These are phyloP conservation scores for Halcyon badia DNA, from an alignment of 2,797 vertebrate genomes.

Conservation along the genomic window DNA sequence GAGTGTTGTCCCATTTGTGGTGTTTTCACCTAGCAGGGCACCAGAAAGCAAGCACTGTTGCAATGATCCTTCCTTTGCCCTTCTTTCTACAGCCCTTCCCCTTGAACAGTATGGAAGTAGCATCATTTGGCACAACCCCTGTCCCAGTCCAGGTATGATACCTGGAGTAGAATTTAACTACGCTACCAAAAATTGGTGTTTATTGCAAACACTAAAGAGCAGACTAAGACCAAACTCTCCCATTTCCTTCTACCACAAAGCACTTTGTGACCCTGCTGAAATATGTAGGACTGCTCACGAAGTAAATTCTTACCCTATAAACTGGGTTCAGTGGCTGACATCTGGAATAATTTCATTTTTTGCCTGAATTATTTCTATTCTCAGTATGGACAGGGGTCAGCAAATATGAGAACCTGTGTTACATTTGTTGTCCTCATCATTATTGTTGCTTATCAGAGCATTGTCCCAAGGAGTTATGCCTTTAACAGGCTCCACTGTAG, in stretches of 20 bases:
- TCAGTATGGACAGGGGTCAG: not conserved
- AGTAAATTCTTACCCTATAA: not conserved
- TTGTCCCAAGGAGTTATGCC: not conserved
- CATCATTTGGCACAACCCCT: not conserved
- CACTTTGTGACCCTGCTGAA: not conserved
- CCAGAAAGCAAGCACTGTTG: not conserved
- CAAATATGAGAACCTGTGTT: not conserved
- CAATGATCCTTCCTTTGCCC: not conserved
- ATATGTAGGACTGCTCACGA: not conserved
- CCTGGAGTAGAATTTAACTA: not conserved
- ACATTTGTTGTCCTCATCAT: not conserved
- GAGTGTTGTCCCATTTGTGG: rapidly evolving
- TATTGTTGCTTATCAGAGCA: not conserved
- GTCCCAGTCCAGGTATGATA: not conserved
- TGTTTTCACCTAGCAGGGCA: not conserved
- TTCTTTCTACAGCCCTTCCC: not conserved
- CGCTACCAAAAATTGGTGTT: not conserved
- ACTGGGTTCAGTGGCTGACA: not conserved
- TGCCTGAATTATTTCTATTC: not conserved
- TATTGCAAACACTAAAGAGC: not conserved
- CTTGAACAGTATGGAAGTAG: not conserved
- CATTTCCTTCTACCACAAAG: not conserved
- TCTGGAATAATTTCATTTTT: not conserved
- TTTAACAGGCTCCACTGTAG: not conserved
- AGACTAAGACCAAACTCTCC: not conserved